Base-by-base conservation (phyloP, 53 echinoderm and acorn worm genomes). In the Luidia sarsii region DNA sequence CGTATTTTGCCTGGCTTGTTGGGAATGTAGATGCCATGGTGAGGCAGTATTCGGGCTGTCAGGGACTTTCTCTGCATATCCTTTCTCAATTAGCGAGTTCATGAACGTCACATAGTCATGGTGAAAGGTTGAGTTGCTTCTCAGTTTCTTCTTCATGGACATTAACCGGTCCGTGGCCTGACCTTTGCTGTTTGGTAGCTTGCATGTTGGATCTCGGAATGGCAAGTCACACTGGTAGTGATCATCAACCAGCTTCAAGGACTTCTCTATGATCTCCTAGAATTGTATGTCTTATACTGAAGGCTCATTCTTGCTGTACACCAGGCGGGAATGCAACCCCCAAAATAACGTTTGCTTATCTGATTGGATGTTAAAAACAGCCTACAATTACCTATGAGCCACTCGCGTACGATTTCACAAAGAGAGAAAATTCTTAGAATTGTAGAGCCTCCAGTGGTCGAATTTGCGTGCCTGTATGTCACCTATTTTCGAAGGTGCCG, bases 161-260 rank as follows among this genome's bases (percentile, higher is more conserved):
- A 33, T 23, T 11, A 91, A 71, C 22, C 88, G 73, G 25, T 32
- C 56, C 31, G 71, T 80, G 18, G 65, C 88, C 54, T 70, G 48
- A 46, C 13, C 1, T 7, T 36, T 56, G 54, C 87, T 91, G 68
- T 83, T 54, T 43, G 68, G 54, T 33, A 91, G 56, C 39, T 31
- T 48, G 39, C 88, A 77, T 10, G 67, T 64, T 32, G 67, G 63
- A 24, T 81, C 39, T 1, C 67, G 57, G 77, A 87, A 91, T 46
- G 87, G 91, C 9, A 91, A 41, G 29, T 71, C 71, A 13, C 87
- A 39, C 41, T 70, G 53, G 45, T 87, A 87, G 64, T 91, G 91
- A 3, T 67, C 88, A 32, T 84, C 85, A 16, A 63, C 72, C 25
- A 68, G 50, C n/a, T 23, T 67, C 30, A 84, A 56, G 1, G 68